Evolutionary conservation across 2,888 invertebrate species (phyloP), one percentile per base, ranked within the genome.

Genomic region (Stictocephala bisonia): DNA sequence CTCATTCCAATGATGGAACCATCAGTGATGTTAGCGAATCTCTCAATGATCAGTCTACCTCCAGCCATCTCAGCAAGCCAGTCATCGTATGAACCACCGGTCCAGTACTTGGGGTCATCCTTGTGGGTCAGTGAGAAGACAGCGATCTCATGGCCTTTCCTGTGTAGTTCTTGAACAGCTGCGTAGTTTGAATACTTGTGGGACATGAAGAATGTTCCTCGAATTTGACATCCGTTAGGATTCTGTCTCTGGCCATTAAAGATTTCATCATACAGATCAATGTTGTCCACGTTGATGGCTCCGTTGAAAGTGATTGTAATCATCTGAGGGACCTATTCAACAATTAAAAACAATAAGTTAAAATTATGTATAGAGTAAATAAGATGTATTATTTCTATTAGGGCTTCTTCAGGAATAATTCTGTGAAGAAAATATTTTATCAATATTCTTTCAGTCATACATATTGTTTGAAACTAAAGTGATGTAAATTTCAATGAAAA

Each of bases 11-110:
- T 94, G 78, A 96, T 93, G 3, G 95, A 93, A 50, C 94, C 94
- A 82, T 96, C 96, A 69, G 94, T 93, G 80, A 96, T 94, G 84
- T 96, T 96, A 71, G 95, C 93, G 82, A 95, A 96, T 79, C 94
- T 89, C 85, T 95, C 95, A 78, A 92, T 87, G 81, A 96, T 95
- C 76, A 96, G 86, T 80, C 96, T 89, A 26, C 90, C 93, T 18
- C 96, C 96, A 56, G 95, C 96, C 95, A 96, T 96, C 85, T 96
- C 96, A 77, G 96, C 96, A 50, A 95, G 85, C 96, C 96, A 96
- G 84, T 93, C 95, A 81, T 94, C 96, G 84, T 96, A 95, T 71
- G 89, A 89, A 53, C 96, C 96, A 77, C 91, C 89, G 7, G 89
- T 88, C 96, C 96, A 96, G 85, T 96, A 96, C 80, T 92, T 90